Conservation (phyloP, 2,113 vertebrate species). For the Tragelaphus imberbis region DNA sequence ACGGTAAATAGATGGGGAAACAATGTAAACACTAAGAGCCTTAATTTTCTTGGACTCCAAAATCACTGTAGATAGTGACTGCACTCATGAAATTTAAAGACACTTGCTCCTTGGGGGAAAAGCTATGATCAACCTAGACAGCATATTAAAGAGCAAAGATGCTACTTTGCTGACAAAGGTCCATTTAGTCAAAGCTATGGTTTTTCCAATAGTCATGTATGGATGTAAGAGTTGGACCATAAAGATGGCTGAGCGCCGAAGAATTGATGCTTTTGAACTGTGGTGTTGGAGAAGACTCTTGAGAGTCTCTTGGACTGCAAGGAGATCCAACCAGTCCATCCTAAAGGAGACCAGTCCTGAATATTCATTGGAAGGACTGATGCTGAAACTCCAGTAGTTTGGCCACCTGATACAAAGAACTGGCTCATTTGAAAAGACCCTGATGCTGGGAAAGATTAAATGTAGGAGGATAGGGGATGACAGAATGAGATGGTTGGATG, state of each 20-base stretch:
- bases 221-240: neutral
- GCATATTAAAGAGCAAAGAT: neutral
- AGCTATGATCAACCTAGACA: neutral
- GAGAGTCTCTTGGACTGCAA: neutral
- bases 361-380: neutral
- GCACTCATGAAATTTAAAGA: neutral
- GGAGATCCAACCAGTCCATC: neutral
- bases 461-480: neutral
- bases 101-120: neutral
- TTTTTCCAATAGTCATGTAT: neutral
- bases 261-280: neutral
- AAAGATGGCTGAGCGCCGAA: fast-evolving
- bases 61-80: neutral
- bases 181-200: neutral
- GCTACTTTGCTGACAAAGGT: neutral
- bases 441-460: neutral
- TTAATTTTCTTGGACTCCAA: neutral
- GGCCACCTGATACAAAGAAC: neutral
- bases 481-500: neutral
- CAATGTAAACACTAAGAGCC: neutral
- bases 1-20: neutral
- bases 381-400: neutral
- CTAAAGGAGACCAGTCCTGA: neutral
- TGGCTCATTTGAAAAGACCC: neutral
- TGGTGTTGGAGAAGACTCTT: neutral